phyloP scores from a whole-genome alignment of 2,797 vertebrate genomes.

The Molossus molossus region DNA sequence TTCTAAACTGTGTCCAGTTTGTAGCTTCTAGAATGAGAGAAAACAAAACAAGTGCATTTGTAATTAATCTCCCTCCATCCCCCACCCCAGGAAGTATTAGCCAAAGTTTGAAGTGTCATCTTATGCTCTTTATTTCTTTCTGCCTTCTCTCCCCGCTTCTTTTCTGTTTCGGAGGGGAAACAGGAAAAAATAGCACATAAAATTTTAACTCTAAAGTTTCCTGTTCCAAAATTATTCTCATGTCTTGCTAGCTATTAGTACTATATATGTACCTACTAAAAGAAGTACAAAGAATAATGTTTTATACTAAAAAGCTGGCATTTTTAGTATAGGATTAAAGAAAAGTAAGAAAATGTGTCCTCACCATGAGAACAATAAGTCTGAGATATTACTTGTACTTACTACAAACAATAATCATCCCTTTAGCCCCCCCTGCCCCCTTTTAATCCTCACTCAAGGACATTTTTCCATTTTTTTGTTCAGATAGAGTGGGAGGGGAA shows the following conservation, averaged over 20 bases:
- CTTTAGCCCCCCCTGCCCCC: background rate
- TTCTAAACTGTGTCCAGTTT: constrained; percentile 96
- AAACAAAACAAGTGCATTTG: background rate
- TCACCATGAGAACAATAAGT: background rate
- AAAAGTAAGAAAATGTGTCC: background rate
- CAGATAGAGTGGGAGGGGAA: too few relatives aligned
- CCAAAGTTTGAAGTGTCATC: background rate
- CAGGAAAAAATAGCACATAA: background rate
- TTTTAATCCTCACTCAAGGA: too few relatives aligned
- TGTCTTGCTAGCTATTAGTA: background rate
- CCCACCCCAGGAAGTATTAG: background rate
- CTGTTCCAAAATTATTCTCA: background rate
- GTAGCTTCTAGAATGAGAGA: constrained; percentile 93
- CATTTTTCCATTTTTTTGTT: too few relatives aligned
- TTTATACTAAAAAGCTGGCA: constrained; percentile 33
- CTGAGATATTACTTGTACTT: background rate
- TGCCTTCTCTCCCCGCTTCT: background rate
- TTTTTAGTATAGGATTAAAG: constrained; percentile 30
- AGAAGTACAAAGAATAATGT: constrained; percentile 17
- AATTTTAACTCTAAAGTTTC: constrained; percentile 41
- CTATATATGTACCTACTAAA: background rate
- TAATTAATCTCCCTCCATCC: background rate
- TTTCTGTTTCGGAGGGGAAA: background rate
- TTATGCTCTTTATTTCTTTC: background rate
- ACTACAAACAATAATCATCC: background rate